Percentiles rank a stretch among this genome's conserved stretches.
Conservation (phyloP, 2,113 vertebrate species). For the Gallinago jamesoni region DNA sequence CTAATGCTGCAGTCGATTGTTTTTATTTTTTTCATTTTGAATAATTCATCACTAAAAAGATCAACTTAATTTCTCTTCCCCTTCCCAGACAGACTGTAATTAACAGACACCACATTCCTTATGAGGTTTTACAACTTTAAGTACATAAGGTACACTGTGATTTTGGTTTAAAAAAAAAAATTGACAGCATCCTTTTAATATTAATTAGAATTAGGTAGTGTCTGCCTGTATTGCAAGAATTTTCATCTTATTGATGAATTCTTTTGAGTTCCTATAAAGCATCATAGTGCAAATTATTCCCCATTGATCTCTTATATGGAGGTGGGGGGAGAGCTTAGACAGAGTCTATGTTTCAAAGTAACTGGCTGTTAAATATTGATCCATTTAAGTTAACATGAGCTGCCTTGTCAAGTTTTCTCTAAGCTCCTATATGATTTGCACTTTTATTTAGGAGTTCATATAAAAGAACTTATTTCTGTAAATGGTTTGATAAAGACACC, state of each 20-base stretch:
- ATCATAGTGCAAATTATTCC: constrained; percentile 27
- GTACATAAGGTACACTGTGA: not conserved
- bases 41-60: constrained; percentile 8
- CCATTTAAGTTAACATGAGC: not conserved
- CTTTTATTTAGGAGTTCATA: not conserved
- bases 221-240: not conserved
- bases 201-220: not conserved
- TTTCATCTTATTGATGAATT: not conserved
- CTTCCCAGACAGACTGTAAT: not conserved
- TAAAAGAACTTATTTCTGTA: constrained; percentile 10
- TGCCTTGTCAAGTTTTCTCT: not conserved
- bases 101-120: not conserved
- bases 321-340: not conserved
- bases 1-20: not conserved
- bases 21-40: not conserved
- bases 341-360: not conserved
- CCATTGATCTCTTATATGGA: constrained; percentile 7
- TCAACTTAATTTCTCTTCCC: not conserved
- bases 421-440: not conserved
- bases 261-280: not conserved
- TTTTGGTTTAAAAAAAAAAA: not conserved
- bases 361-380: constrained; percentile 20
- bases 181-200: not conserved
- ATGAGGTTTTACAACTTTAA: not conserved
- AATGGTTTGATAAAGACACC: not conserved